Evolutionary conservation across 2,888 invertebrate genomes (phyloP).

Genomic region (Imbricaverruca yamaguchii): DNA sequence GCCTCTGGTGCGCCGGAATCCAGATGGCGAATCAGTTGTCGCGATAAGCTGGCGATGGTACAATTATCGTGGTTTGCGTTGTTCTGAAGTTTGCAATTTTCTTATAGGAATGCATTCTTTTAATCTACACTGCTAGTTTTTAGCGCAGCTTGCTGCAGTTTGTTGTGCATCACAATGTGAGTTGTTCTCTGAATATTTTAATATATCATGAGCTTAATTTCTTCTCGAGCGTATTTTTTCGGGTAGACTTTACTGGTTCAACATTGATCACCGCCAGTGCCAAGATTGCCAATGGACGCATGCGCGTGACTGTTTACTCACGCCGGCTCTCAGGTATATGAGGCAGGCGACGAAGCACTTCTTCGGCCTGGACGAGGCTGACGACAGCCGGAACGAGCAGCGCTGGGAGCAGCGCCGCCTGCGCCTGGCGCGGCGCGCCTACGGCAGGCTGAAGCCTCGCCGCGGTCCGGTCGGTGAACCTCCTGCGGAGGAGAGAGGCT

Average conservation of each 20-base stretch:
- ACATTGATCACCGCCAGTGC: neutral
- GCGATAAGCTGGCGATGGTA: too few relatives aligned
- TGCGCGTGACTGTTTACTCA: neutral
- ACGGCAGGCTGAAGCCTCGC: neutral
- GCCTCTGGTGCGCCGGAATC: too few relatives aligned
- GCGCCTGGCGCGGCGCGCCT: neutral
- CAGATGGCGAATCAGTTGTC: too few relatives aligned
- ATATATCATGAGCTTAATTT: neutral
- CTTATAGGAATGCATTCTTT: too few relatives aligned
- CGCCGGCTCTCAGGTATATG: neutral
- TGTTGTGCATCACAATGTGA: neutral
- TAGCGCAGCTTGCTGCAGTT: too few relatives aligned
- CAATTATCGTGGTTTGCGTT: too few relatives aligned
- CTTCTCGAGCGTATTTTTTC: neutral
- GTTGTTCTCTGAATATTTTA: neutral
- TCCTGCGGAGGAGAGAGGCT: too few relatives aligned
- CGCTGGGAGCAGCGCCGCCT: neutral
- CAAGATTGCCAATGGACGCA: too few relatives aligned
- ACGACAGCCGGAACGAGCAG: neutral
- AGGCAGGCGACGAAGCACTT: conserved; percentile 5
- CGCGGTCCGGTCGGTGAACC: neutral
- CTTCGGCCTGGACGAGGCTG: neutral
- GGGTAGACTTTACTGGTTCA: neutral
- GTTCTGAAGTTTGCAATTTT: too few relatives aligned
- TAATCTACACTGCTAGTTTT: too few relatives aligned